Evolutionary conservation across 2,113 vertebrate genomes (phyloP), one percentile per base, ranked within the genome.

Genomic region (Nothoprocta perdicaria): DNA sequence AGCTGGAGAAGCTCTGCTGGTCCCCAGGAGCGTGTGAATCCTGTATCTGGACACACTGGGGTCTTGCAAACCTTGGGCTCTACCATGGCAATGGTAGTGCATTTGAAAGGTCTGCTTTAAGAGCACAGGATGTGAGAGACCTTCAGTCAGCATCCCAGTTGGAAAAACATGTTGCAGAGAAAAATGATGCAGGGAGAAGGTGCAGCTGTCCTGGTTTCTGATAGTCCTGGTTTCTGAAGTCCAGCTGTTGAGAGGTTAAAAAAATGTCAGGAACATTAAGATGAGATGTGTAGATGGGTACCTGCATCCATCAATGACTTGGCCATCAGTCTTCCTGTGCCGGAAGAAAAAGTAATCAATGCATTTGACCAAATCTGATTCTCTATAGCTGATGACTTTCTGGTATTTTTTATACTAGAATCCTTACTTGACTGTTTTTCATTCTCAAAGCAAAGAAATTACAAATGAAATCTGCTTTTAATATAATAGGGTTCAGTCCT

Each of bases 371-470:
- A 68, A 74, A 82, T 9, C 29, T 38, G 35, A 38, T 38, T 38
- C 35, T 72, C 17, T 68, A 55, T 52, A 92, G 50, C 68, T 83
- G 48, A 63, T 71, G 63, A 18, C 2, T 89, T 85, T 31, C 55
- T 80, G 69, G 58, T 10, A 62, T 74, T 84, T 79, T 96, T 90
- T 86, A 14, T 33, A 89, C 57, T 35, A 74, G 55, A 27, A 82
- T 62, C 29, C 18, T 86, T 95, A 86, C 69, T 2, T 84, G 77
- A n/a, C 77, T 81, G 10, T 86, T 90, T 93, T 95, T 93, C 43
- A 79, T 48, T 67, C 89, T 84, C 26, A 60, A 68, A 89, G 57
- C 46, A 76, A 80, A 93, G 58, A 73, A 89, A 86, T 80, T 76
- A 60, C 43, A 68, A 84, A 62, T 73, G 22, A 95, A 86, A 84